Percentiles rank a stretch among this genome's conserved stretches.
These are phyloP conservation scores for Alsophila aescularia DNA, from an alignment of 2,888 invertebrate species.

Conservation along the genomic window DNA sequence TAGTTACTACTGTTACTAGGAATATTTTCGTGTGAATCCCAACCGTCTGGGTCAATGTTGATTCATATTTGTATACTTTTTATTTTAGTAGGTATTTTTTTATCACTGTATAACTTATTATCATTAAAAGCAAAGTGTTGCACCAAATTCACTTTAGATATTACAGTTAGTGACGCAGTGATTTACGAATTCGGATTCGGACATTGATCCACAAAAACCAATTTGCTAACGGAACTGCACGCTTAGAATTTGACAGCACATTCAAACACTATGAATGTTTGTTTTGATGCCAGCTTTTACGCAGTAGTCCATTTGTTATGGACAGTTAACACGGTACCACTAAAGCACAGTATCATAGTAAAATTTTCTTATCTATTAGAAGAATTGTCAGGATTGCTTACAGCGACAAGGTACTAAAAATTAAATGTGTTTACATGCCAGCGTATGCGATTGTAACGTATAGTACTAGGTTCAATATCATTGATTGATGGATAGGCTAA, in stretches of 20 bases:
- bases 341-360: neutral
- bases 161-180: constrained; percentile 2
- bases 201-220: constrained; percentile 13
- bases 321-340: neutral
- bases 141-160: too few relatives aligned
- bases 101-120: too few relatives aligned
- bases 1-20: too few relatives aligned
- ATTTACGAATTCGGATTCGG: constrained; percentile 25
- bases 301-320: constrained; percentile 15
- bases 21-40: too few relatives aligned
- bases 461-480: constrained; percentile 7
- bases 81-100: too few relatives aligned
- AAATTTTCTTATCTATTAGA: neutral
- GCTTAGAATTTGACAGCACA: constrained; percentile 26
- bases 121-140: too few relatives aligned
- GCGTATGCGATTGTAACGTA: neutral
- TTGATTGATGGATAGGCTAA: constrained; percentile 19
- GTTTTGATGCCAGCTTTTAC: constrained; percentile 30
- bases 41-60: too few relatives aligned
- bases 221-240: constrained; percentile 26
- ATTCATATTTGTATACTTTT: neutral
- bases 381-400: neutral
- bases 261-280: constrained; percentile 25
- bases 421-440: neutral
- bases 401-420: constrained; percentile 7